Base-by-base conservation (phyloP, 2,797 vertebrate species). In the Lacerta viridis region DNA sequence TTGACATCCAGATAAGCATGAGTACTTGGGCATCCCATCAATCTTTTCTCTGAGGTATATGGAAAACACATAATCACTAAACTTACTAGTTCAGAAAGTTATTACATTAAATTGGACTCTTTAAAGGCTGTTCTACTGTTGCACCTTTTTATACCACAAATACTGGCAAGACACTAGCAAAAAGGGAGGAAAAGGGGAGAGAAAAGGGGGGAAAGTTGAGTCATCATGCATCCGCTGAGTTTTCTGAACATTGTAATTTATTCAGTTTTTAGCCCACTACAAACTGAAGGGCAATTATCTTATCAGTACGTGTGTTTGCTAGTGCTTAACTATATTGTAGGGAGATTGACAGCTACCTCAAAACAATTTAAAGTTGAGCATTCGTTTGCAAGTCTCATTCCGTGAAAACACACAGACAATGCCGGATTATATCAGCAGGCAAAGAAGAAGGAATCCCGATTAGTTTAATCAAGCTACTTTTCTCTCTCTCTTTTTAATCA, bases 271-370 rank as follows among this genome's bases (percentile, higher is more conserved):
- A 91, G 68, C 79, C 81, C 86, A 86, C 93, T 95, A 85, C 5
- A 77, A 92, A 29, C 59, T 87, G 81, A 93, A 85, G 81, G 55
- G 20, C 91, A 95, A 95, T 95, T 95, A 95, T 92, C 91, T 87
- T 91, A 92, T 95, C 87, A 94, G 89, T 85, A 90, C 83, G 6
- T 27, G 2, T 93, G 18, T 92, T 90, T 87, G 8, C 41, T 92
- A 91, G 91, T 79, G 39, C 88, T 89, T 92, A 94, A 80, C 50
- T 95, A 74, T 82, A 93, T 86, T 8, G 69, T 77, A 88, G 43
- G 91, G 90, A 92, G 85, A 92, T 72, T 84, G 75, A 13, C 80
- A 91, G 88, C 79, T 90, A 91, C 9, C 50, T 87, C 74, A 46
- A 78, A 94, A 86, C 39, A 91, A 78, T 87, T 92, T 91, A 89